Evolutionary conservation across 1,140 invertebrate species (phyloP).

Genomic region (Rhopalosiphum padi): DNA sequence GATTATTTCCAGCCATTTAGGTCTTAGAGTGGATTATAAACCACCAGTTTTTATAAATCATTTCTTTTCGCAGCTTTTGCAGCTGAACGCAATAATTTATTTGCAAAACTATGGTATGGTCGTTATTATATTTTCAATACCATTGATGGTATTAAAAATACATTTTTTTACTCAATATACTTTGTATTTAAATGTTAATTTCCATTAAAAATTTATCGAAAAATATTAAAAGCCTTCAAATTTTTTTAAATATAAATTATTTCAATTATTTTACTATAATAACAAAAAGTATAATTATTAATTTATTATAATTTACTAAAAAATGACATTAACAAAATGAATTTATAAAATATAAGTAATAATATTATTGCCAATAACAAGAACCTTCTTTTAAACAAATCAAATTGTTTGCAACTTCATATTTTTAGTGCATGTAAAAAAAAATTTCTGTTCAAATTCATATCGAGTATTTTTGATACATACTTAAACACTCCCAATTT

Average conservation of each 20-base stretch:
- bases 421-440: neutral
- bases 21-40: conserved; percentile 10
- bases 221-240: neutral
- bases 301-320: neutral
- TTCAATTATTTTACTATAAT: neutral
- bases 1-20: conserved; percentile 24
- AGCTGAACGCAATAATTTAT: neutral
- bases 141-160: neutral
- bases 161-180: neutral
- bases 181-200: neutral
- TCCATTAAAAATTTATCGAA: neutral
- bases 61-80: neutral
- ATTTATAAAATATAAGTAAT: neutral
- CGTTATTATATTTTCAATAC: neutral
- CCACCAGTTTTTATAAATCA: neutral
- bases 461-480: neutral
- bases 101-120: neutral
- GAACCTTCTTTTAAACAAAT: neutral
- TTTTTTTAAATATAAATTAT: conserved; percentile 13
- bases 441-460: neutral
- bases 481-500: neutral
- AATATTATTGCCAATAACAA: neutral
- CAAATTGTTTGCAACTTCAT: neutral
- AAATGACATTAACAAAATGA: neutral
- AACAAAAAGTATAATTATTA: neutral